Percentiles rank a stretch among this genome's conserved stretches.
These are phyloP conservation scores for Idaea biselata DNA, from an alignment of 2,888 invertebrate genomes.

Conservation along the genomic window DNA sequence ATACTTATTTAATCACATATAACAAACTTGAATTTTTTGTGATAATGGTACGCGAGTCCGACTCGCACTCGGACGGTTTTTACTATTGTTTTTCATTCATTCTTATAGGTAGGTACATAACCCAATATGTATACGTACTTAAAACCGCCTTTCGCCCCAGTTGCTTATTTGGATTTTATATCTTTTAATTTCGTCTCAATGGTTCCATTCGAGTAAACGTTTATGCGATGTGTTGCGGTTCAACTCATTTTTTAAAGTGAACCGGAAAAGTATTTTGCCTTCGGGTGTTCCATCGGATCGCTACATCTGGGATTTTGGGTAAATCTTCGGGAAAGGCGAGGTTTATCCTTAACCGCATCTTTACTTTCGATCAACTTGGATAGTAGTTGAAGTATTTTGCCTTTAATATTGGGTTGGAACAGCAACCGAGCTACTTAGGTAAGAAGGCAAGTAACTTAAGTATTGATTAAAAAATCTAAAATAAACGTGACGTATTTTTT, in stretches of 20 bases:
- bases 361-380: background rate
- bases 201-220: background rate
- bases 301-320: constrained; percentile 1
- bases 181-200: constrained; percentile 13
- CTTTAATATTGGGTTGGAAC: background rate
- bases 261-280: constrained; percentile 1
- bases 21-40: too few species aligned
- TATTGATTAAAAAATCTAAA: background rate
- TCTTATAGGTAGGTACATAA: too few species aligned
- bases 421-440: background rate
- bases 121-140: too few species aligned
- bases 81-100: too few species aligned
- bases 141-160: background rate
- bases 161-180: constrained; percentile 7
- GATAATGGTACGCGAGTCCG: too few species aligned
- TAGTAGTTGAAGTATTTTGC: background rate
- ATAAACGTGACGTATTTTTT: background rate
- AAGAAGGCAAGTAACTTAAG: background rate
- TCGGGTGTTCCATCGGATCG: background rate
- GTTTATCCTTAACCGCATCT: constrained; percentile 1
- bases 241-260: background rate
- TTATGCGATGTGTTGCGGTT: background rate
- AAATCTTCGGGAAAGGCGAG: background rate
- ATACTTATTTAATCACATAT: too few species aligned
- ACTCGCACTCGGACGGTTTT: too few species aligned